These are phyloP conservation scores for Trimorus sp. DNA, from an alignment of 2,888 invertebrate species.

Conservation along the genomic window DNA sequence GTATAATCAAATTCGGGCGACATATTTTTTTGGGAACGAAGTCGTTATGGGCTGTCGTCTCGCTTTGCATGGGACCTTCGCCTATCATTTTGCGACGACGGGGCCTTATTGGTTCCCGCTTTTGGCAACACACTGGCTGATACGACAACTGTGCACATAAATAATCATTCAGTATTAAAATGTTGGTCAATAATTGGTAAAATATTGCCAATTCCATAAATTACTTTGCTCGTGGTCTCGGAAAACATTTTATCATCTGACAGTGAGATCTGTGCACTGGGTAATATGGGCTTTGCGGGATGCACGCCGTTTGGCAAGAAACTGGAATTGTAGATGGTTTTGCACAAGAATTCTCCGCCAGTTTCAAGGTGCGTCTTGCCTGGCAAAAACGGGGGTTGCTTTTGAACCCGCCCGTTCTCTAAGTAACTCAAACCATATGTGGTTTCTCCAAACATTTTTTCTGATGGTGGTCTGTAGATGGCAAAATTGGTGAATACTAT, in stretches of 20 bases:
- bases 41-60: constrained; percentile 77
- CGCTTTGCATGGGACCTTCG: constrained; percentile 75
- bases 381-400: constrained; percentile 65
- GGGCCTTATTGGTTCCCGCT: constrained; percentile 75
- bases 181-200: neutral
- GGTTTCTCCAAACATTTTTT: constrained; percentile 75
- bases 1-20: constrained; percentile 73
- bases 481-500: neutral
- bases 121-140: constrained; percentile 74
- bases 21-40: constrained; percentile 73
- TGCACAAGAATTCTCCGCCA: constrained; percentile 65
- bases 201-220: too few species aligned
- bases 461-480: constrained; percentile 71
- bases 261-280: constrained; percentile 71
- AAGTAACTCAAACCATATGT: constrained; percentile 78
- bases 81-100: constrained; percentile 72
- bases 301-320: constrained; percentile 70
- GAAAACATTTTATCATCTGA: constrained; percentile 73
- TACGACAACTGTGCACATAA: constrained; percentile 76
- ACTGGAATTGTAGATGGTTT: constrained; percentile 75
- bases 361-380: constrained; percentile 67
- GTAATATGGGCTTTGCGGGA: constrained; percentile 71
- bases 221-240: constrained; percentile 79
- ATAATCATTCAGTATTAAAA: constrained; percentile 13
- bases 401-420: constrained; percentile 60